Base-by-base conservation (phyloP, 2,113 vertebrate genomes). In the Panthera leo region DNA sequence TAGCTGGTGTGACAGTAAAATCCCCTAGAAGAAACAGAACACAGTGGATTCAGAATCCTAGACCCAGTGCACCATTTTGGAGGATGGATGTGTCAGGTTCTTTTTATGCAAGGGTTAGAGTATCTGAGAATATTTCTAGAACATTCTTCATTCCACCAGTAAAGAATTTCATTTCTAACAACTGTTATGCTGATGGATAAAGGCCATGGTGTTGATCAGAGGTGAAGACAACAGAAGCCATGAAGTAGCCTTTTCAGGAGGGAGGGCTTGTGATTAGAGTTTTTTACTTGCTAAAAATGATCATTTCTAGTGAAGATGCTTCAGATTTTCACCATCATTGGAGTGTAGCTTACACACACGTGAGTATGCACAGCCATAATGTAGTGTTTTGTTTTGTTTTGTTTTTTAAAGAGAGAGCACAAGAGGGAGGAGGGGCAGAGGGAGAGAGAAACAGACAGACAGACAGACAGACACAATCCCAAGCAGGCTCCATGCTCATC, bases 231-330 rank as follows among this genome's bases (percentile, higher is more conserved):
- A 16, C 29, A 27, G 13, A 45, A 42, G 29, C 39, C 71, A 21
- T 15, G 63, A 73, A 42, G 63, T 58, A n/a, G 42, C 2, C 70
- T 88, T 80, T 95, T 86, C 79, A 65, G 48, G 87, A 93, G 16
- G 39, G 8, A 85, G 39, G 51, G 51, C 31, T n/a, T 76, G 9
- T 21, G 55, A 75, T 53, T 13, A n/a, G 80, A 27, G 36, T 51
- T 42, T 67, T 25, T n/a, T 45, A 5, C 61, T 73, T 80, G 4
- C 51, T 42, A 1, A 83, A 25, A 31, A 11, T 31, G 27, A 34
- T 78, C 6, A 4, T 84, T 76, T 34, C n/a, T 2, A 25, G 11
- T 53, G 48, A 71, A 42, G 58, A 23, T 6, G 61, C 31, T 42
- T 89, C 55, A 63, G 3, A 15, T 11, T 11, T 11, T 36, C 19